A percentile compares a stretch with the other conserved stretches of the same genome.
phyloP scores from a whole-genome alignment of 1,140 invertebrate species.

The Psix sp. region DNA sequence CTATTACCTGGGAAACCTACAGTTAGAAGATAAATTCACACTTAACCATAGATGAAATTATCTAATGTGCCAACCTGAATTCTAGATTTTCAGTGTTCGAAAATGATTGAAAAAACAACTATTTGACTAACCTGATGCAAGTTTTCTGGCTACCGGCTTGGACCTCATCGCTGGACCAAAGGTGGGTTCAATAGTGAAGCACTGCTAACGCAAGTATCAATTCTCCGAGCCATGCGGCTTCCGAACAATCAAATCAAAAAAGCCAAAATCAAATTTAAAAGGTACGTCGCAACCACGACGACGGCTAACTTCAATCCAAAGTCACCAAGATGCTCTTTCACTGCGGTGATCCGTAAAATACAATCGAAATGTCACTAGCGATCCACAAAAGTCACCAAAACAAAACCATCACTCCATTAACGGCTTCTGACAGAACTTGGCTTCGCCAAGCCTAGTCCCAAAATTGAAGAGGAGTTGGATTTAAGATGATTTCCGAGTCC shows the following conservation, averaged over 20 bases:
- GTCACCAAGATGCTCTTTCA: no score
- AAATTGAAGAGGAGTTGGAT: not conserved
- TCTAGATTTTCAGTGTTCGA: no score
- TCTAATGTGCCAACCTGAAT: no score
- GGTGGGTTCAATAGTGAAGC: constrained; percentile 70
- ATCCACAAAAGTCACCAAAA: constrained; percentile 1
- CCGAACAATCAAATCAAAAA: constrained; percentile 8
- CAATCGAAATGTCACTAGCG: not conserved
- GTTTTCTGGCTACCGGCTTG: constrained; percentile 75
- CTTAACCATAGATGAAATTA: no score
- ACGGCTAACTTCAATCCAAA: no score
- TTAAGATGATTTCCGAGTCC: not conserved
- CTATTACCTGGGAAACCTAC: no score
- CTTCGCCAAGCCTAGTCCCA: no score
- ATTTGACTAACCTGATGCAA: constrained; percentile 73
- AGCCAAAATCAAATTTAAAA: no score
- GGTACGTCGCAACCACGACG: no score
- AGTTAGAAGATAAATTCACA: no score
- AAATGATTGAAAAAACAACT: no score
- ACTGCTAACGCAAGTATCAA: constrained; percentile 65
- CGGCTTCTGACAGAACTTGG: no score
- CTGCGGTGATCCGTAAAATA: not conserved
- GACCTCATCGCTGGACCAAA: constrained; percentile 74
- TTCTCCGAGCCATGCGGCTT: constrained; percentile 72
- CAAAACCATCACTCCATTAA: not conserved